Evolutionary conservation across 2,888 invertebrate genomes (phyloP).

Genomic region (Lycophotia porphyrea): DNA sequence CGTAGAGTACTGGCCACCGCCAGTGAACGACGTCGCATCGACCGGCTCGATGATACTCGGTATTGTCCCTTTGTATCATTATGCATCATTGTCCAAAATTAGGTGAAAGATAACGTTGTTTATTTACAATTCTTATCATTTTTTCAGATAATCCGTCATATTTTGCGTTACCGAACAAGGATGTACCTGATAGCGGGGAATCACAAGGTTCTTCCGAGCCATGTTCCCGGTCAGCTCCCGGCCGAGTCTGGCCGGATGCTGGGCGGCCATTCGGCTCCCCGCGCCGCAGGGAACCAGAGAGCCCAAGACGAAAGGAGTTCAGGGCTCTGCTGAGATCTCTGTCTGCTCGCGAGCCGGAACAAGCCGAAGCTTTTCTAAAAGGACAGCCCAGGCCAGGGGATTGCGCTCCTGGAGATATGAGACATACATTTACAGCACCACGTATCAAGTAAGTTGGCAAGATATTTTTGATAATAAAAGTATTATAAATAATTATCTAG

Average conservation of each 20-base stretch:
- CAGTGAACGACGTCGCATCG: slow-evolving; percentile 69
- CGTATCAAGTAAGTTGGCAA: slow-evolving; percentile 82
- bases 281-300: slow-evolving; percentile 83
- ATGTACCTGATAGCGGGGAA: slow-evolving; percentile 81
- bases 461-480: not conserved
- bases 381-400: slow-evolving; percentile 93
- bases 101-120: slow-evolving; percentile 8
- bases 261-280: slow-evolving; percentile 83
- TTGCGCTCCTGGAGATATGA: slow-evolving; percentile 90
- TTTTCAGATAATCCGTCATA: slow-evolving; percentile 94
- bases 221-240: slow-evolving; percentile 92
- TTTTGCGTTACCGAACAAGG: slow-evolving; percentile 92
- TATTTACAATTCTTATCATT: slow-evolving; percentile 61
- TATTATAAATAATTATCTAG: not conserved
- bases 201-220: slow-evolving; percentile 87
- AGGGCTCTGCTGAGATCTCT: slow-evolving; percentile 91
- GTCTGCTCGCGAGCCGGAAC: slow-evolving; percentile 91
- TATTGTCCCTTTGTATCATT: slow-evolving; percentile 64
- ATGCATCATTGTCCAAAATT: slow-evolving; percentile 9
- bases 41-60: slow-evolving; percentile 73
- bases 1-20: slow-evolving; percentile 69
- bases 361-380: slow-evolving; percentile 91
- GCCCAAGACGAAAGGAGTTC: slow-evolving; percentile 89
- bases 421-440: slow-evolving; percentile 86
- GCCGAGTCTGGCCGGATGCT: slow-evolving; percentile 90